phyloP scores from a whole-genome alignment of 2,797 vertebrate genomes.

The Phrynocephalus forsythii region DNA sequence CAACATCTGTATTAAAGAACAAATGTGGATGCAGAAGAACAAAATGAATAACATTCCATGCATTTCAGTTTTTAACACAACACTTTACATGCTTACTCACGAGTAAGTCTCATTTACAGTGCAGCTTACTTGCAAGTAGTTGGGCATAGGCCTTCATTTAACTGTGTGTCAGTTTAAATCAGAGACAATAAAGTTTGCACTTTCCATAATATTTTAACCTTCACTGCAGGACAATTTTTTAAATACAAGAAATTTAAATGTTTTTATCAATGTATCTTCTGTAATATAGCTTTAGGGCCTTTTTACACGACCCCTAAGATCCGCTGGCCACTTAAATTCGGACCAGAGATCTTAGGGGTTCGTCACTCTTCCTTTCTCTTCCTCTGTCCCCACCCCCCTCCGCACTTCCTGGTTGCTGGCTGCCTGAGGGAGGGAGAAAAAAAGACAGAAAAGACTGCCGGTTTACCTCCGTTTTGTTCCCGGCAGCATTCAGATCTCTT shows the following conservation, averaged over 20 bases:
- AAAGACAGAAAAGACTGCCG: no score
- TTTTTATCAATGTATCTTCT: neutral
- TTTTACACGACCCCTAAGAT: no score
- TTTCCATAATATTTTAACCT: neutral
- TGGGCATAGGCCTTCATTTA: neutral
- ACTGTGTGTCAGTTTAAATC: conserved; percentile 6
- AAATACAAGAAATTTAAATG: neutral
- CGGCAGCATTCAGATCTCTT: no score
- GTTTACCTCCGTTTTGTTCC: no score
- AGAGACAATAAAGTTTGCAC: neutral
- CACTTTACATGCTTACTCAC: neutral
- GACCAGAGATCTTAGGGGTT: no score
- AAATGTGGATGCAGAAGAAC: neutral
- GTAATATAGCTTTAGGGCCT: conserved; percentile 6
- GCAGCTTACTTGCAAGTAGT: neutral
- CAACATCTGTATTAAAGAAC: neutral
- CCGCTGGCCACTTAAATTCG: no score
- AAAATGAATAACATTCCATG: neutral
- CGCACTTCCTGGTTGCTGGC: no score
- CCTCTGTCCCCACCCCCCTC: no score
- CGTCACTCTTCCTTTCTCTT: no score
- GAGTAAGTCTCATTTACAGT: neutral
- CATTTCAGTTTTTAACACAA: neutral
- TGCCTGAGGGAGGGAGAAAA: no score
- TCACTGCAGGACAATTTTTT: neutral